Evolutionary conservation across 2,113 vertebrate species (phyloP), one percentile per base, ranked within the genome.

Genomic region (Corapipo altera): DNA sequence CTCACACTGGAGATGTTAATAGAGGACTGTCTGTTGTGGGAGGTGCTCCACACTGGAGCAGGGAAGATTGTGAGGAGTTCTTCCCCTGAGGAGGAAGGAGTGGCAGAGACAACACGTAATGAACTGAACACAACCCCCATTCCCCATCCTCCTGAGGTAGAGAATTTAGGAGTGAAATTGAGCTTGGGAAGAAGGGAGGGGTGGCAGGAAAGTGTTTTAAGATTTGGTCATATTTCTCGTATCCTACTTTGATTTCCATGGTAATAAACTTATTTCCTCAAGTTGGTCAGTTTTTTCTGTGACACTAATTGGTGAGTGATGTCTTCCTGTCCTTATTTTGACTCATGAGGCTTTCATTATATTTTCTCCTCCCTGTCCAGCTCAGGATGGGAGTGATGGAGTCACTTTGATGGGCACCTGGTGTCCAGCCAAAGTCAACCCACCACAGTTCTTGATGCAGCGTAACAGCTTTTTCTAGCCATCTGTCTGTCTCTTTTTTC

Each of bases 331-430:
- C 49, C 22, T 80, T 75, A 22, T 20, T 18, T 32, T 43, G 49
- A 32, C 6, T 9, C 24, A 65, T 0, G 2, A 65, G 11, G 3
- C 18, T 54, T 41, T 64, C 0, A 0, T 44, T 32, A 3, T 54
- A 41, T 43, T 76, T 76, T 66, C 13, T 90, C 3, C 54, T 79
- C 18, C 9, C 9, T 54, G 5, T 16, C 15, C 32, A 9, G 3
- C 12, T 75, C 49, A 75, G 19, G 21, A 66, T 5, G 8, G 22
- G 8, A 59, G 15, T 52, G 52, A 20, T 6, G 33, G 22, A 58
- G 18, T 44, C 18, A 44, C 12, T 74, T 9, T 39, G 23, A 46
- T 52, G 33, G 27, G 4, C 15, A 20, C 23, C 27, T 81, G 52
- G 9, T 73, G 26, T 48, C 49, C 51, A 57, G 54, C 33, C 62